Evolutionary conservation across 2,888 invertebrate species (phyloP).

Genomic region (Eremobia ochroleuca): DNA sequence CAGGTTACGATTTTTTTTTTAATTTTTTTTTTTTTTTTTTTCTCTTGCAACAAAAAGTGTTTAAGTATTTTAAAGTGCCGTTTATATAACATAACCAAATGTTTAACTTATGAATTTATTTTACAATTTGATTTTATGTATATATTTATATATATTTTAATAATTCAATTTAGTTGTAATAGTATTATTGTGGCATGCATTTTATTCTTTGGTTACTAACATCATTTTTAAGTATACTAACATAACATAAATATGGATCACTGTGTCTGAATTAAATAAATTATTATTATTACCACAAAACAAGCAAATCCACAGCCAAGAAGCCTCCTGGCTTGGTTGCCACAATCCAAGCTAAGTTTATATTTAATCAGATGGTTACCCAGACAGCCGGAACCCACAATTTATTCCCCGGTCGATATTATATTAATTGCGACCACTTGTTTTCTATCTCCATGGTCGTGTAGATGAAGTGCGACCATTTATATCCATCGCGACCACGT

Average conservation of each 20-base stretch:
- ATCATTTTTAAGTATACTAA: too few relatives aligned
- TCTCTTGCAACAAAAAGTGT: background rate
- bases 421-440: slow-evolving; percentile 67
- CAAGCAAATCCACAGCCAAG: slow-evolving; percentile 10
- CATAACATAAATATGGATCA: too few relatives aligned
- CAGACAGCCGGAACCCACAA: slow-evolving; percentile 46
- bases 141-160: too few relatives aligned
- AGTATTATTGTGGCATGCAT: too few relatives aligned
- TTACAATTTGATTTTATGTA: too few relatives aligned
- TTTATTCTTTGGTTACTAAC: too few relatives aligned
- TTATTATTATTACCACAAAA: slow-evolving; percentile 15
- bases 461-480: slow-evolving; percentile 57
- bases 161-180: too few relatives aligned
- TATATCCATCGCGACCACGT: slow-evolving; percentile 59
- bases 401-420: slow-evolving; percentile 62
- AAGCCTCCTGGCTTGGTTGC: background rate
- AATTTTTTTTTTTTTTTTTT: too few relatives aligned
- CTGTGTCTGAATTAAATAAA: too few relatives aligned
- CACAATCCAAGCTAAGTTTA: slow-evolving; percentile 34
- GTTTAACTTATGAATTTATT: too few relatives aligned
- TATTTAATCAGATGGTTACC: slow-evolving; percentile 50
- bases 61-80: background rate
- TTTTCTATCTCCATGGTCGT: slow-evolving; percentile 36
- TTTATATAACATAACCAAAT: background rate
- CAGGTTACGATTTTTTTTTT: too few relatives aligned